Evolutionary conservation across 2,113 vertebrate genomes (phyloP), one percentile per base, ranked within the genome.

Genomic region (Kryptolebias marmoratus): DNA sequence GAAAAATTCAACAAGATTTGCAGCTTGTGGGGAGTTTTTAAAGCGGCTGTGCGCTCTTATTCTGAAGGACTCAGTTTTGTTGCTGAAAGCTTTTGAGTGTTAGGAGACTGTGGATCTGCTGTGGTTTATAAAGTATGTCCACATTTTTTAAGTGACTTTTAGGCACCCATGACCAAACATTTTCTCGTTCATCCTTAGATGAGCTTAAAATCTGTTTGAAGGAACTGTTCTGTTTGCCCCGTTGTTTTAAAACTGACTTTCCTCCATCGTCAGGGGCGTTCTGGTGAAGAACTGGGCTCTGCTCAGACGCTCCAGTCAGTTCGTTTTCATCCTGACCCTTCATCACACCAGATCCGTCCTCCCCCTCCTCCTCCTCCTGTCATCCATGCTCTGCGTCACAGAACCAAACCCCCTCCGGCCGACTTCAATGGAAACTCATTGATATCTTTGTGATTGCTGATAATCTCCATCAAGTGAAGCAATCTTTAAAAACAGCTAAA

Each of bases 211-310:
- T 42, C 5, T 42, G 39, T 42, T 42, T 42, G 5, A 5, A 42
- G 39, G 5, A 42, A 8, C 10, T 42, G 3, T 3, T 36, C 32
- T 36, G 9, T 42, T 42, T 42, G 39, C 9, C 10, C 10, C 10
- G 1, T 1, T 9, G 10, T 42, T 10, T 42, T 42, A 42, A 42
- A 42, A 42, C 39, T 42, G 4, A 6, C 39, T 9, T 22, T 22
- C 22, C 39, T 42, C 39, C 39, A 42, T 42, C 39, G 39, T 22
- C 22, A 22, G 22, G 18, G 70, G 85, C 69, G 71, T 64, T 0
- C 77, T 94, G 84, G 85, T 91, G 79, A 91, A 90, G 89, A 93
- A 91, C 86, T 92, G 89, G 94, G 94, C 84, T 94, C 96, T 62
- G 90, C 91, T 0, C 90, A 92, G 84, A 94, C 92, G 10, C 47